Percentiles rank a stretch among this genome's conserved stretches.
Evolutionary conservation across 2,888 invertebrate species (phyloP).

Genomic region (Keiferia lycopersicella): DNA sequence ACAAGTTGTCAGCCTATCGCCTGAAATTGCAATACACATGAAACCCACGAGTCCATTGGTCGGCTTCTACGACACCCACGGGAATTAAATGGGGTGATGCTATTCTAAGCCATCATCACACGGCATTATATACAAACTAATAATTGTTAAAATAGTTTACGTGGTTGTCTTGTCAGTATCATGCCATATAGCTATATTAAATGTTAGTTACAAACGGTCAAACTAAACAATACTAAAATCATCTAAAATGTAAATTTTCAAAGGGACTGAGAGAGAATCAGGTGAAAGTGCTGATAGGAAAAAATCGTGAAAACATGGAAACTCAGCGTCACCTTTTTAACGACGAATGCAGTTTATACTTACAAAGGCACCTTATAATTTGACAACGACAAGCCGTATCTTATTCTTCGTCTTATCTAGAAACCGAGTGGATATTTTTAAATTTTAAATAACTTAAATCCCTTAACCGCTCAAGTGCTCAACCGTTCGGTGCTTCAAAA

Average conservation of each 20-base stretch:
- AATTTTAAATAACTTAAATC: not conserved
- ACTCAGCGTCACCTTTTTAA: constrained; percentile 17
- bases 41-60: no score
- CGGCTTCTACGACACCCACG: no score
- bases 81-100: no score
- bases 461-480: constrained; percentile 1
- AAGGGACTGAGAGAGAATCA: not conserved
- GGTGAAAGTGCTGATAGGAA: constrained; percentile 3
- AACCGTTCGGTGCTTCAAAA: constrained; percentile 10
- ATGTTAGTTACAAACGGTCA: constrained; percentile 33
- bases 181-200: constrained; percentile 28
- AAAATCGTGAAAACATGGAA: not conserved
- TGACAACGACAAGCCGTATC: constrained; percentile 57
- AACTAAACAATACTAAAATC: not conserved
- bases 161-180: constrained; percentile 21
- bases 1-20: no score
- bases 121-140: no score
- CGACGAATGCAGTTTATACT: not conserved
- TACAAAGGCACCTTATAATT: constrained; percentile 26
- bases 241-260: not conserved
- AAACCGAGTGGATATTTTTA: constrained; percentile 10
- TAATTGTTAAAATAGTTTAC: not conserved
- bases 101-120: no score
- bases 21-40: no score
- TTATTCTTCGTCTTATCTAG: constrained; percentile 60